These are phyloP conservation scores for Ctenicera cuprea DNA, from an alignment of 2,888 invertebrate genomes.

Conservation along the genomic window DNA sequence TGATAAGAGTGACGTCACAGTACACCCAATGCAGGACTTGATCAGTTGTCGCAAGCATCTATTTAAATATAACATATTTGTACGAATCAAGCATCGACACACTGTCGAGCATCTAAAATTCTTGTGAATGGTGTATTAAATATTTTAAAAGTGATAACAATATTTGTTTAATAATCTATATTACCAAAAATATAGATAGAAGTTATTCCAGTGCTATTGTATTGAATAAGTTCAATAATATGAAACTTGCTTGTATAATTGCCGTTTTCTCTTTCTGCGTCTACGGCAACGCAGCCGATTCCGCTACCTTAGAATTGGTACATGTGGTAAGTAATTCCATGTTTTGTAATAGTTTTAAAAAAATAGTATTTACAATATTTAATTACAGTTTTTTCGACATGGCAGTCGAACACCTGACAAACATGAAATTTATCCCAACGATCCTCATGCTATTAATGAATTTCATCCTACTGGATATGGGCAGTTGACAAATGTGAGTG, in stretches of 20 bases:
- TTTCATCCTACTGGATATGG: conserved; percentile 86
- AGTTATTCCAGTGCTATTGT: not conserved
- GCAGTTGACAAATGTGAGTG: conserved; percentile 84
- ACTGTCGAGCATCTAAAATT: not conserved
- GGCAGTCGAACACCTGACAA: conserved; percentile 85
- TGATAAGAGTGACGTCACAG: conserved; percentile 3
- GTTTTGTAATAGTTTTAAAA: too few relatives aligned
- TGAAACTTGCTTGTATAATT: not conserved
- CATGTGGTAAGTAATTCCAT: conserved; percentile 60
- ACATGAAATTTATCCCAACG: conserved; percentile 80
- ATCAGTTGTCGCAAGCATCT: conserved; percentile 3
- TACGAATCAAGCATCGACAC: not conserved
- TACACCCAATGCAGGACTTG: not conserved
- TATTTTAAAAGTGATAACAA: too few relatives aligned
- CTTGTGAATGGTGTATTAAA: not conserved
- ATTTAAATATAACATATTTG: not conserved
- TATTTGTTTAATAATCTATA: too few relatives aligned
- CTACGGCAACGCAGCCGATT: not conserved
- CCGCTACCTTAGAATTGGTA: conserved; percentile 50
- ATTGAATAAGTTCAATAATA: not conserved
- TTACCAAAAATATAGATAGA: too few relatives aligned
- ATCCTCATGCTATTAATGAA: conserved; percentile 79
- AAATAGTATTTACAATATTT: too few relatives aligned
- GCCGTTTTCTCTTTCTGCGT: not conserved
- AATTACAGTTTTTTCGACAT: conserved; percentile 87